phyloP scores from a whole-genome alignment of 2,113 vertebrate species.

The Brachypodius melanocephalos region DNA sequence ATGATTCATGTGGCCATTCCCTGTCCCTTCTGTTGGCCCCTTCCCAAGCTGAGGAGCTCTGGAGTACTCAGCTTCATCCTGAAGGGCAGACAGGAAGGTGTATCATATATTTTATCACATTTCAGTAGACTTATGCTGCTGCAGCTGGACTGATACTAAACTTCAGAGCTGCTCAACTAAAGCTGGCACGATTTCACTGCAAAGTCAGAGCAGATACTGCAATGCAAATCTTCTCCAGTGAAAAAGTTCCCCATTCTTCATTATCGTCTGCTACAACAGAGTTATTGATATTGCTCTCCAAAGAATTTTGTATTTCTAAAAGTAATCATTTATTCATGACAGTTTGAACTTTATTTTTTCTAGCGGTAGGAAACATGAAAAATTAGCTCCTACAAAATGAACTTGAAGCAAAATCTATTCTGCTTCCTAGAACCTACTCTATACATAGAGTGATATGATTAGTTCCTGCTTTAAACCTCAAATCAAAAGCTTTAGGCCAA shows the following conservation, averaged over 20 bases:
- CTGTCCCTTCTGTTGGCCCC: not conserved
- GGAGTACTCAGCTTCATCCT: not conserved
- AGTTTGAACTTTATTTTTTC: not conserved
- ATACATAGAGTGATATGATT: not conserved
- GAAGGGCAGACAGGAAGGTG: not conserved
- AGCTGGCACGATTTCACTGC: not conserved
- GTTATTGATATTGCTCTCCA: not conserved
- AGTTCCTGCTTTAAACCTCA: not conserved
- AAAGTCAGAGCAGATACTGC: not conserved
- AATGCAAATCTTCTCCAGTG: not conserved
- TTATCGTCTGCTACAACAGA: accelerated
- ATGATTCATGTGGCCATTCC: not conserved
- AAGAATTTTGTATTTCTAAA: not conserved
- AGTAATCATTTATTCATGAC: not conserved
- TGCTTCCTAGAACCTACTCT: not conserved
- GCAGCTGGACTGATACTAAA: not conserved
- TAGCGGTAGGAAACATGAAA: not conserved
- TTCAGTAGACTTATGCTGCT: not conserved
- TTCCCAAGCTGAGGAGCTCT: not conserved
- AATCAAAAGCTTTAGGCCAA: not conserved
- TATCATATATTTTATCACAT: not conserved
- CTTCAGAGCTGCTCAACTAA: not conserved
- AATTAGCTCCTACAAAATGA: not conserved
- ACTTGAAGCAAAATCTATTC: not conserved
- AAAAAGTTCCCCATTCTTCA: not conserved